Base-by-base conservation (phyloP, 2,797 vertebrate species). In the Parambassis ranga region DNA sequence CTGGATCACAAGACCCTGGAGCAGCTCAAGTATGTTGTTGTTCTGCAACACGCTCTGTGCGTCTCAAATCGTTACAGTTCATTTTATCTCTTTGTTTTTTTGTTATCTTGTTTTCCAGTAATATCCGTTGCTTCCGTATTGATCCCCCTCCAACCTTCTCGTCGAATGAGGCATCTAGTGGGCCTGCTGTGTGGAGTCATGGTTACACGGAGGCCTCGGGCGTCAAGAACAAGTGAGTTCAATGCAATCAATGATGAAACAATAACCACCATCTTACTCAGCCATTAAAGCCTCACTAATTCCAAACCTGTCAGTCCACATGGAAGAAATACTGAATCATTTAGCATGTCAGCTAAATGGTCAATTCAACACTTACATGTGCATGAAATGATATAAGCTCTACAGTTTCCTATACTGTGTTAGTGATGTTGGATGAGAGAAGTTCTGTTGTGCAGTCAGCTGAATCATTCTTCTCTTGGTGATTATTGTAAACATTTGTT, bases 41-140 rank as follows among this genome's bases (percentile, higher is more conserved):
- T 9, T 36, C 7, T 59, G 2, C 5, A 20, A 16, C 6, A 13
- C 6, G 0, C 38, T 6, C 11, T 15, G 6, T 26, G 7, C 53
- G 7, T 39, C 22, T 27, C 8, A 10, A 50, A n/a, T 1, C 36
- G n/a, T n/a, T 23, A 6, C 3, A 6, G 5, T 20, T 2, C 52
- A 16, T 37, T 20, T 16, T 2, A 16, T 13, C 46, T 16, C 10
- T n/a, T 0, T 22, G 1, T 28, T 19, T 46, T 31, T 37, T 38
- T 37, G n/a, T 75, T 65, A 72, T 66, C 10, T 51, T 72, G 14
- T 73, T 67, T 68, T 70, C 43, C 75, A 98, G 97, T 82, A 98
- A 98, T 65, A 99, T 99, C 71, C 95, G 96, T 80, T 98, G 95
- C 86, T 98, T 99, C 87, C 96, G 93, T 81, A 96, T 98, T 0